These are phyloP conservation scores for Cacajao melanocephalus DNA, from an alignment of 2,797 vertebrate genomes.

Conservation along the genomic window DNA sequence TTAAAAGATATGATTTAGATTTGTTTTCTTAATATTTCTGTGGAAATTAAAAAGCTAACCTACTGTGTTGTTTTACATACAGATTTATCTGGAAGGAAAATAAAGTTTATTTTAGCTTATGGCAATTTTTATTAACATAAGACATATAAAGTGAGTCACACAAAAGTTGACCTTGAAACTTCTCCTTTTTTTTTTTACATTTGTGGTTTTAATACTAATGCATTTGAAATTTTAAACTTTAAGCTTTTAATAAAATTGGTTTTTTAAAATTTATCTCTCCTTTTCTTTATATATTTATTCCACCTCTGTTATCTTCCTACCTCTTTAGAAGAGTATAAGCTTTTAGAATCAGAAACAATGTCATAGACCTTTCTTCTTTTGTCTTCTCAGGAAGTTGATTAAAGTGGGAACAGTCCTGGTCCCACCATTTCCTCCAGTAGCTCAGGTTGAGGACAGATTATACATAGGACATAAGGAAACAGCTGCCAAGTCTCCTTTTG, in stretches of 20 bases:
- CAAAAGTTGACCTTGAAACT: slow-evolving; percentile 4
- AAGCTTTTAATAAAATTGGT: neutral
- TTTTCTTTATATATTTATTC: neutral
- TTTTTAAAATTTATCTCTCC: neutral
- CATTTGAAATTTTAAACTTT: neutral
- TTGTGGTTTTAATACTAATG: neutral
- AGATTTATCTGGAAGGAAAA: slow-evolving; percentile 37
- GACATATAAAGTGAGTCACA: slow-evolving; percentile 28
- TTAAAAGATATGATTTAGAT: slow-evolving; percentile 66
- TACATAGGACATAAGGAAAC: neutral
- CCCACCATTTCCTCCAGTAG: neutral
- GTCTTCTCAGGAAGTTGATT: slow-evolving; percentile 27
- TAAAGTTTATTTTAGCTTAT: slow-evolving; percentile 46
- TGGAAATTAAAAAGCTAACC: slow-evolving; percentile 66
- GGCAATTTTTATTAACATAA: slow-evolving; percentile 51
- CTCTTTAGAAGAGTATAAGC: neutral
- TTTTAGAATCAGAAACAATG: slow-evolving; percentile 34
- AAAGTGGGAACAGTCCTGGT: neutral
- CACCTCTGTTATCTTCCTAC: neutral
- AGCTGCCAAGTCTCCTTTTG: neutral
- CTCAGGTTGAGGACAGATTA: neutral
- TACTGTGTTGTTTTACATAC: slow-evolving; percentile 64
- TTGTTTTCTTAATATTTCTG: slow-evolving; percentile 73
- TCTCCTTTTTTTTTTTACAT: neutral
- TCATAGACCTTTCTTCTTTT: neutral